A percentile compares a stretch with the other conserved stretches of the same genome.
phyloP scores from a whole-genome alignment of 2,113 vertebrate genomes.

The Pelecanus crispus region DNA sequence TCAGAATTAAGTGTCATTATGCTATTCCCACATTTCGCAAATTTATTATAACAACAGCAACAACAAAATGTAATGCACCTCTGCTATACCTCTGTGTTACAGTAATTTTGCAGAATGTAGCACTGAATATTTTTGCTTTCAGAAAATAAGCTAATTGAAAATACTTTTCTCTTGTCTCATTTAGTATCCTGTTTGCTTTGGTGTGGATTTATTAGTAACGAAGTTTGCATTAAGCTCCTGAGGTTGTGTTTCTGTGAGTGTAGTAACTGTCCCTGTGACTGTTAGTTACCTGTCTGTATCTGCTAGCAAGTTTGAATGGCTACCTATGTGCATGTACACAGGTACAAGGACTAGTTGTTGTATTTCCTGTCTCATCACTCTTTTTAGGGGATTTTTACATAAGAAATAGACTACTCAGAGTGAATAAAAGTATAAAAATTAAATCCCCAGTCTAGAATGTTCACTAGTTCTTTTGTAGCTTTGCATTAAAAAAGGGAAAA shows the following conservation, averaged over 20 bases:
- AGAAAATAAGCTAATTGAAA: background rate
- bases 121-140: background rate
- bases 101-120: background rate
- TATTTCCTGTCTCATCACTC: background rate
- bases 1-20: background rate
- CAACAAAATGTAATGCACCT: background rate
- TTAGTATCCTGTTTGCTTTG: background rate
- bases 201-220: background rate
- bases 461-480: background rate
- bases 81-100: background rate
- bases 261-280: background rate
- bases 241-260: background rate
- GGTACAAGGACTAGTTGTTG: background rate
- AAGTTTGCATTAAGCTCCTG: background rate
- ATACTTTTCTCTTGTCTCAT: background rate
- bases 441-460: background rate
- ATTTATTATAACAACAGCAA: accelerated
- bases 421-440: background rate
- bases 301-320: no score
- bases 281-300: background rate
- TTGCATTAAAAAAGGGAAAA: background rate
- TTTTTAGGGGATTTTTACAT: background rate
- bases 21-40: background rate
- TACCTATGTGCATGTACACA: background rate
- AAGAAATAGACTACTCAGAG: background rate